Evolutionary conservation across 1,140 invertebrate genomes (phyloP), one percentile per base, ranked within the genome.

Genomic region (Campoletis sonorensis): DNA sequence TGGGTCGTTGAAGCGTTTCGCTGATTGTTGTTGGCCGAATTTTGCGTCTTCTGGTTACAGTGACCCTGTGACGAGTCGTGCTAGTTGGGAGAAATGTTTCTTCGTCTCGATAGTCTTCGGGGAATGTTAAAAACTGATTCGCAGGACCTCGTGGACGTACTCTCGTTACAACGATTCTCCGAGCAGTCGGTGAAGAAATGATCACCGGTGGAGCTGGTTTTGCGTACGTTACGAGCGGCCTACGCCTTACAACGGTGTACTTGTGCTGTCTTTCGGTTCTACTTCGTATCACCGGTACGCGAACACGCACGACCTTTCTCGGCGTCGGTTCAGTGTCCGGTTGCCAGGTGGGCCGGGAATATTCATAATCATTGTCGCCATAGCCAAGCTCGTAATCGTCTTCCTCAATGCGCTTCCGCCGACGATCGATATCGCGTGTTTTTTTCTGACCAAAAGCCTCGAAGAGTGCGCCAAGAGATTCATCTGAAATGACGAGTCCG

Each of bases 31-130:
- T 89, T 7, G 90, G 85, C 51, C 75, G 81, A 45, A 92, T 79
- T 79, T 91, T 92, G 68, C 91, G 87, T 76, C 89, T 88, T 10
- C 91, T 84, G 0, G 91, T 92, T 10, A 92, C 86, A 0, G 91
- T 92, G 16, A 92, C 87, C 67, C 90, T 92, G 64, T 92, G 91
- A 0, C 84, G 85, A 33, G 80, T 84, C 13, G 70, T 71, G 16
- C 84, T 82, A 21, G 86, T 27, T 64, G 80, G 51, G 18, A 79
- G 77, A 83, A 73, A 21, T 5, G 21, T 75, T 30, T 64, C 58
- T 4, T 45, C 8, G 4, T 80, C 67, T 0, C 45, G 67, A 0
- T 51, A 23, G 23, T 68, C 64, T n/a, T 33, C 26, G 2, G 10
- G 27, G 1, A 77, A 67, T 5, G 67, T 18, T n/a, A 58, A 49